A percentile compares a stretch with the other conserved stretches of the same genome.
phyloP scores from a whole-genome alignment of 92 coral and sea anemone species.

The Phenganax marumi region DNA sequence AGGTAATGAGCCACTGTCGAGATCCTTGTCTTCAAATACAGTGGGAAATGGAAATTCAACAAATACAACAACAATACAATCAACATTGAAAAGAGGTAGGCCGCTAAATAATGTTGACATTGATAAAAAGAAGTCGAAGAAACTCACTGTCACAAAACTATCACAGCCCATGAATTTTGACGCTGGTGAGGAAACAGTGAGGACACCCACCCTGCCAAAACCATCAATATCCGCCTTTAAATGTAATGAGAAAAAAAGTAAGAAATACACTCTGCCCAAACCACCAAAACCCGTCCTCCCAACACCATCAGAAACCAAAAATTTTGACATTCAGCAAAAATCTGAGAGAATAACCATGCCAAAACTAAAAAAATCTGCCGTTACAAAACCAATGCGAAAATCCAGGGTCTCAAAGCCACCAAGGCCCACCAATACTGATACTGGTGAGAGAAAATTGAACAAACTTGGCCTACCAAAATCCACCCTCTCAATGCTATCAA shows the following conservation, averaged over 20 bases:
- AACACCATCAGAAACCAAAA: too few relatives aligned
- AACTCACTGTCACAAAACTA: not conserved
- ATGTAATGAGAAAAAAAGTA: not conserved
- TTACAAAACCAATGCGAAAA: not conserved
- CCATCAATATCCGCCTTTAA: not conserved
- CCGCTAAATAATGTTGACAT: not conserved
- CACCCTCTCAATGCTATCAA: not conserved
- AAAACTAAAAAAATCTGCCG: not conserved
- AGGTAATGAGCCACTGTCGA: too few relatives aligned
- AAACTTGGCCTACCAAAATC: too few relatives aligned
- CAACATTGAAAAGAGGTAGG: conserved; percentile 1
- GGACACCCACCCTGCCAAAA: conserved; percentile 1
- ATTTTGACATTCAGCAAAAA: too few relatives aligned
- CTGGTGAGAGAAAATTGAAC: too few relatives aligned
- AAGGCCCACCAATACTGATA: not conserved
- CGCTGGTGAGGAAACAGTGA: not conserved
- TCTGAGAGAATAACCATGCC: not conserved
- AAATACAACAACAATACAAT: conserved; percentile 22
- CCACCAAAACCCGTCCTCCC: not conserved
- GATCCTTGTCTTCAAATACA: too few relatives aligned
- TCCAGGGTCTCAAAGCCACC: conserved; percentile 9
- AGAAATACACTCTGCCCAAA: not conserved
- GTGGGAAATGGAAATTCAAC: conserved; percentile 3
- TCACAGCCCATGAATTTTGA: not conserved
- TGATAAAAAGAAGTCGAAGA: not conserved